Percentiles rank a stretch among this genome's conserved stretches.
phyloP scores from a whole-genome alignment of 2,113 vertebrate genomes.

The Lipotes vexillifer region DNA sequence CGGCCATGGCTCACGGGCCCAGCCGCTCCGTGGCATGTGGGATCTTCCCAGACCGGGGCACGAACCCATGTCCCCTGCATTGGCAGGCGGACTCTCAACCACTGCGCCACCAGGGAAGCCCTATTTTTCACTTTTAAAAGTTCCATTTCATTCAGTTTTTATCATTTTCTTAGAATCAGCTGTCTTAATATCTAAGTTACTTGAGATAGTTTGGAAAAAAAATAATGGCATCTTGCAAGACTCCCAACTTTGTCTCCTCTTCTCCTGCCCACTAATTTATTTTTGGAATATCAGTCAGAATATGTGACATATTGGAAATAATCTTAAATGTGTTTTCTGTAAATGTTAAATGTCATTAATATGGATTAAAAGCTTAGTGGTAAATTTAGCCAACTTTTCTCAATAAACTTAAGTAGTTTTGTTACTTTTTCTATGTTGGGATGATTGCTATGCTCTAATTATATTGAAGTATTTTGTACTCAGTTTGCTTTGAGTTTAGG shows the following conservation, averaged over 20 bases:
- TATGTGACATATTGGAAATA: background rate
- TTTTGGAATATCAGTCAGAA: background rate
- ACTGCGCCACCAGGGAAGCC: too few relatives aligned
- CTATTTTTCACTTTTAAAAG: slow-evolving; percentile 17
- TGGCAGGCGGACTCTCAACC: too few relatives aligned
- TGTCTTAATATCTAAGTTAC: background rate
- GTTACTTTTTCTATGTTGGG: background rate
- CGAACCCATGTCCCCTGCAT: too few relatives aligned
- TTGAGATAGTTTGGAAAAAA: background rate
- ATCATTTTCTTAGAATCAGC: background rate
- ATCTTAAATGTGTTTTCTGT: background rate
- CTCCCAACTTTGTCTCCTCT: background rate
- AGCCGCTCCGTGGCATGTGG: too few relatives aligned
- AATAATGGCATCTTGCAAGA: background rate
- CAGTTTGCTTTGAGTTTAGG: background rate
- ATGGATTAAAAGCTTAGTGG: background rate
- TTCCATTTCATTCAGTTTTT: background rate
- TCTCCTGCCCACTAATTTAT: background rate
- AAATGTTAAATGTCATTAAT: background rate
- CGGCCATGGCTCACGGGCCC: too few relatives aligned
- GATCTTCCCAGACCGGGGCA: too few relatives aligned
- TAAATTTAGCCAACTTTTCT: background rate
- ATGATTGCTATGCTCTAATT: background rate
- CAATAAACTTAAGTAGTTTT: background rate
- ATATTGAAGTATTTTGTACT: background rate